phyloP scores from a whole-genome alignment of 2,797 vertebrate species.

The Sebastes oblongus region DNA sequence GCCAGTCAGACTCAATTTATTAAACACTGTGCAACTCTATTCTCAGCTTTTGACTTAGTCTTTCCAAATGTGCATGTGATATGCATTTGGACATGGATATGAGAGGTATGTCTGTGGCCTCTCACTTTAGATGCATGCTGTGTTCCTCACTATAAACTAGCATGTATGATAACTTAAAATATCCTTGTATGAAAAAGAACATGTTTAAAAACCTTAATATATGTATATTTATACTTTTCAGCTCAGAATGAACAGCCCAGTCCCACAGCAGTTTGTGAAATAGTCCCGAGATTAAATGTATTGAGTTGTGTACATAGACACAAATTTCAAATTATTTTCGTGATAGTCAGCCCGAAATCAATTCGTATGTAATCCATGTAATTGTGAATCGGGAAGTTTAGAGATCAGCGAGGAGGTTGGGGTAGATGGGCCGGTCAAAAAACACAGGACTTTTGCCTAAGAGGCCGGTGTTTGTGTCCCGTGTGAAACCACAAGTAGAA shows the following conservation, averaged over 20 bases:
- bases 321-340: no score
- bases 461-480: no score
- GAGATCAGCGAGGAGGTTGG: no score
- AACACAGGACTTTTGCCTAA: no score
- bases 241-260: not conserved
- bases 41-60: constrained; percentile 33
- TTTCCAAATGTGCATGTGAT: constrained; percentile 38
- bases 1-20: constrained; percentile 77
- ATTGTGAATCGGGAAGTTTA: no score
- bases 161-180: not conserved
- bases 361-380: no score
- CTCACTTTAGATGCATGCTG: not conserved
- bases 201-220: not conserved
- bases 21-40: constrained; percentile 65
- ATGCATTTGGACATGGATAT: constrained; percentile 32
- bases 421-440: no score
- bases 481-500: no score
- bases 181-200: not conserved
- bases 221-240: not conserved
- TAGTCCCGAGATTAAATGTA: no score
- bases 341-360: no score
- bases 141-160: not conserved
- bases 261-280: no score
- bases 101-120: constrained; percentile 15
- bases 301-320: no score